Conservation (phyloP, 2,113 vertebrate genomes). For the Dasyurus viverrinus region DNA sequence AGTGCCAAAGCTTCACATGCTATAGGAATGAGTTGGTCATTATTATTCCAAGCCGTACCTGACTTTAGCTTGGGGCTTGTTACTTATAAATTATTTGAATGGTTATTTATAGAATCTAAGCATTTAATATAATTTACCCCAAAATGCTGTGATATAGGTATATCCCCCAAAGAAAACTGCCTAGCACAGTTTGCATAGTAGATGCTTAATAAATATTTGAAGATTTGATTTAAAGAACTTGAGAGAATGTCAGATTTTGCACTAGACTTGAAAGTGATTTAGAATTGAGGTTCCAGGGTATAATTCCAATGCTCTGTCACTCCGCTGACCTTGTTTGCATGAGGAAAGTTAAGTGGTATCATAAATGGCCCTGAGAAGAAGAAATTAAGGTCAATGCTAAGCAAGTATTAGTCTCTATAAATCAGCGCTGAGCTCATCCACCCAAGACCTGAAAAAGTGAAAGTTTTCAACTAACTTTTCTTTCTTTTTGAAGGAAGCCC, state of each 20-base stretch:
- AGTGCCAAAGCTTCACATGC: neutral
- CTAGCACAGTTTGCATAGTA: neutral
- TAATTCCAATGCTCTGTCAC: neutral
- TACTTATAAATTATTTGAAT: neutral
- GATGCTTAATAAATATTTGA: neutral
- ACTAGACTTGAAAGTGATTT: neutral
- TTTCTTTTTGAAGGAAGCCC: constrained; percentile 77
- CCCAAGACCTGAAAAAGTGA: neutral
- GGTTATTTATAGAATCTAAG: neutral
- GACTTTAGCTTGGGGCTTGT: constrained; percentile 7
- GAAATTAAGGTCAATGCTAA: neutral
- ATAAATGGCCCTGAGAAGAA: neutral
- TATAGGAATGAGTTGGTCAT: neutral
- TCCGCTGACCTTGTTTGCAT: neutral
- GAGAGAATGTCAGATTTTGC: neutral
- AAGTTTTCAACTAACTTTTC: constrained; percentile 32
- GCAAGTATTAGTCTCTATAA: neutral
- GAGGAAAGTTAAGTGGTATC: neutral
- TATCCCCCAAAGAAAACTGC: too few relatives aligned
- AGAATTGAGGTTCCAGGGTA: neutral
- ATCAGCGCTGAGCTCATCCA: constrained; percentile 15
- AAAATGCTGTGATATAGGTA: constrained; percentile 5
- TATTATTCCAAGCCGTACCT: neutral
- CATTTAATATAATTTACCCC: neutral
- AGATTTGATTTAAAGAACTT: neutral